These are phyloP conservation scores for Noctua janthina DNA, from an alignment of 2,888 invertebrate species.

Conservation along the genomic window DNA sequence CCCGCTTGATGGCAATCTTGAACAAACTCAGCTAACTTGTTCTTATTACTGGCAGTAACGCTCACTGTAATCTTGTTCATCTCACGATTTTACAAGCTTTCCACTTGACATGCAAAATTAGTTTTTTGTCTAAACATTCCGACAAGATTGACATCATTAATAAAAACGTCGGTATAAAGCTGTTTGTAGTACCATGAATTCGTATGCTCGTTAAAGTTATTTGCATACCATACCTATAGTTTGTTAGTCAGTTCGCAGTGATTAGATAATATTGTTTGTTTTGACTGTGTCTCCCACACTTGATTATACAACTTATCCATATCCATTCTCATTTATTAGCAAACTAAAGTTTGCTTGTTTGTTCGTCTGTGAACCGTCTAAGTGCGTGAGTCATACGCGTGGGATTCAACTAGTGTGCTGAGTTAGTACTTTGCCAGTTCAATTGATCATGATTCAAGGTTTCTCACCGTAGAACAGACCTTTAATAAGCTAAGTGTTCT, in stretches of 20 bases:
- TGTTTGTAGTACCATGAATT: slow-evolving; percentile 6
- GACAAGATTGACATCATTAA: slow-evolving; percentile 30
- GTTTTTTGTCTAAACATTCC: slow-evolving; percentile 41
- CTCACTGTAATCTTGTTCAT: slow-evolving; percentile 67
- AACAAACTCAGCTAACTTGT: slow-evolving; percentile 62
- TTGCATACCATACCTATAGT: slow-evolving; percentile 8
- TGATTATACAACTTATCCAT: slow-evolving; percentile 51
- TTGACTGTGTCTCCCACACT: slow-evolving; percentile 56
- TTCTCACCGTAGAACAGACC: slow-evolving; percentile 52
- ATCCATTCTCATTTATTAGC: slow-evolving; percentile 66
- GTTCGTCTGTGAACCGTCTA: slow-evolving; percentile 83
- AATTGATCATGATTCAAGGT: slow-evolving; percentile 69
- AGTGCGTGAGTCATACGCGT: slow-evolving; percentile 83
- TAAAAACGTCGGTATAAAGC: neutral
- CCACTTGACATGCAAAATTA: slow-evolving; percentile 61
- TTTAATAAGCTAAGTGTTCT: slow-evolving; percentile 52
- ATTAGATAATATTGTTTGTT: slow-evolving; percentile 59
- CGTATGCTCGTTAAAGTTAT: slow-evolving; percentile 11
- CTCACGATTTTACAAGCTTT: slow-evolving; percentile 68
- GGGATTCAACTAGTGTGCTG: slow-evolving; percentile 73
- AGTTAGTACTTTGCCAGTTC: slow-evolving; percentile 60
- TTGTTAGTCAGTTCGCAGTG: slow-evolving; percentile 28
- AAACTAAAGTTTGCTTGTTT: slow-evolving; percentile 72
- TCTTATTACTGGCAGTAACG: slow-evolving; percentile 64
- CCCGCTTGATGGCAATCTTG: slow-evolving; percentile 70